Base-by-base conservation (phyloP, 2,888 invertebrate genomes). In the Halictus quadricinctus region DNA sequence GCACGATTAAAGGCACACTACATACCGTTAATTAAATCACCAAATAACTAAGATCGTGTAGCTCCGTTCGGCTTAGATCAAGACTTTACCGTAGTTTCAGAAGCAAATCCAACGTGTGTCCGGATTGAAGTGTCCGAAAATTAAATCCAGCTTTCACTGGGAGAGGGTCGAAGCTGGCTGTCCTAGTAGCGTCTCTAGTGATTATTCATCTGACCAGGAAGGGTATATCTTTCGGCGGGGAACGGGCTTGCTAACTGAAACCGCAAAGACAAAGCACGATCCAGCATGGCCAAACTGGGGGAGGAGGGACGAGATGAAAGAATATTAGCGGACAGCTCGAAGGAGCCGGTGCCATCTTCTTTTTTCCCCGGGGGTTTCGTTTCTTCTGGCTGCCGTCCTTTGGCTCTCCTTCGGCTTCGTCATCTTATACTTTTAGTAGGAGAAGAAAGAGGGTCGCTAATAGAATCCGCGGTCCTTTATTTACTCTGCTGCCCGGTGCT, bases 391-490 rank as follows among this genome's bases (percentile, higher is more conserved):
- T 58, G 41, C 25, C 82, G 70, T 50, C 74, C 80, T 78, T 48
- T 80, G 66, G 79, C n/a, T 76, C 75, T 43, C 36, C 80, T 73
- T 81, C 86, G 25, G 69, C 83, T 54, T 83, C 86, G 87, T 87
- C 85, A 84, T 88, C 83, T 83, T 83, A 77, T 84, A 80, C 81
- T 83, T 87, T 73, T 29, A 76, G 84, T 79, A 80, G 79, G 74
- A 77, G 82, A 83, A 84, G 82, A 79, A 81, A 90, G 82, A 88
- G 81, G 80, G 77, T 86, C 89, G 90, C 91, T 93, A 93, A 93
- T 93, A 93, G 93, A 93, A 93, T 92, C 87, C 90, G 89, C 87
- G 88, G 86, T 87, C 90, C 91, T 93, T 92, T 92, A 92, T 93
- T 93, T 92, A 89, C 91, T 87, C 84, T 89, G 50, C 25, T 84